Percentiles rank a stretch among this genome's conserved stretches.
Conservation (phyloP, 2,113 vertebrate genomes). For the Protomyctophum bolini region DNA sequence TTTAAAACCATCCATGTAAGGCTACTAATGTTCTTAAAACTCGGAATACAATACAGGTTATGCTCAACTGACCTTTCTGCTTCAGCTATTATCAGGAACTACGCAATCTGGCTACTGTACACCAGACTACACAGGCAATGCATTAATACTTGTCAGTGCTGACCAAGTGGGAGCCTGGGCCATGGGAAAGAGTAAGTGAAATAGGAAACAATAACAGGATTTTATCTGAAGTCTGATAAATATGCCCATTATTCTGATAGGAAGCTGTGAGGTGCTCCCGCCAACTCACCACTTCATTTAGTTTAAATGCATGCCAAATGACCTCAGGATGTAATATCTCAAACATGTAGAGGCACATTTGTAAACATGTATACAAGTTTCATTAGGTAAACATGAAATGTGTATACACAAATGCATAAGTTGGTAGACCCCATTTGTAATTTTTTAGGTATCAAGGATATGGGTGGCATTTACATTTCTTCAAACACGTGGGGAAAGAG, state of each 20-base stretch:
- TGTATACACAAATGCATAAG: slow-evolving; percentile 1
- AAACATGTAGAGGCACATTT: slow-evolving; percentile 29
- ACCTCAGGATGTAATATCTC: slow-evolving; percentile 48
- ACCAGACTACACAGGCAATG: not conserved
- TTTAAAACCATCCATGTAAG: not conserved
- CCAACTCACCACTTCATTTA: slow-evolving; percentile 7
- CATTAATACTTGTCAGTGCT: slow-evolving; percentile 8
- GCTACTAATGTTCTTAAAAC: not conserved
- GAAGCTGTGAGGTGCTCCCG: slow-evolving; percentile 49
- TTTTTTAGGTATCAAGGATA: no score
- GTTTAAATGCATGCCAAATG: slow-evolving; percentile 42
- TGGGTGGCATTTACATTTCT: no score
- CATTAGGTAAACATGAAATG: slow-evolving; percentile 15
- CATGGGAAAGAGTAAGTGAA: slow-evolving; percentile 35
- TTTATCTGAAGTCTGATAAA: slow-evolving; percentile 64
- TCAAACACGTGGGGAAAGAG: no score
- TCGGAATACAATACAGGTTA: not conserved
- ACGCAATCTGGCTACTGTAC: not conserved
- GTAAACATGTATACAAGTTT: slow-evolving; percentile 17
- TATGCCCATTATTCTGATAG: slow-evolving; percentile 58
- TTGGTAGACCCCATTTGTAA: not conserved
- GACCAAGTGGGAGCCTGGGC: not conserved
- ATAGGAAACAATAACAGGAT: slow-evolving; percentile 64
- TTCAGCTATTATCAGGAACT: not conserved
- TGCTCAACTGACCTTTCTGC: not conserved